These are phyloP conservation scores for Odontamblyopus lacepedii DNA, from an alignment of 2,797 vertebrate species.

Conservation along the genomic window DNA sequence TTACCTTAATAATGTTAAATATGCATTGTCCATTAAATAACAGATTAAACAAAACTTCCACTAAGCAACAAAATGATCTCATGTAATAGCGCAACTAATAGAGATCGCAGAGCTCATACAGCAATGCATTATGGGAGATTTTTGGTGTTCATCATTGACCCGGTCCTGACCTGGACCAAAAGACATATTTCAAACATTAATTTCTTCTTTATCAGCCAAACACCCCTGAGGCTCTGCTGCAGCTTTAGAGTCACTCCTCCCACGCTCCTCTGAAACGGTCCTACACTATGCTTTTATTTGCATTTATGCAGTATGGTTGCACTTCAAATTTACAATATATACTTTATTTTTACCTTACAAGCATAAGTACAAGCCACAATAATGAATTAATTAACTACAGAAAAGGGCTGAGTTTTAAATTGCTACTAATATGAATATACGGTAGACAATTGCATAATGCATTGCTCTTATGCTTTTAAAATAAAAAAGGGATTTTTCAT, in stretches of 20 bases:
- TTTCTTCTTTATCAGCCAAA: not conserved
- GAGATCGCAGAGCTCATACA: not conserved
- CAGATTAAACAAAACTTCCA: not conserved
- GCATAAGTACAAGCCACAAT: too few species aligned
- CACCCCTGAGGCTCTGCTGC: not conserved
- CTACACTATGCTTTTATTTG: not conserved
- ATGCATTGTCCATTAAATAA: too few species aligned
- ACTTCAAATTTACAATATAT: too few species aligned
- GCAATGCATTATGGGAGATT: not conserved
- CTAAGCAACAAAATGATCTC: not conserved
- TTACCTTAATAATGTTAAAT: too few species aligned
- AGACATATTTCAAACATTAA: not conserved
- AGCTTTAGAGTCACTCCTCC: not conserved
- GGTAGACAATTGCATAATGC: too few species aligned
- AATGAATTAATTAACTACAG: too few species aligned
- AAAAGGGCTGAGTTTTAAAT: too few species aligned
- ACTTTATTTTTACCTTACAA: not conserved
- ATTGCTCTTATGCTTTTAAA: too few species aligned
- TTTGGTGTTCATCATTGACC: conserved; percentile 3
- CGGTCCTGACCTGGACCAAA: not conserved
- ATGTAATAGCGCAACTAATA: not conserved
- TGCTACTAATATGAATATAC: too few species aligned
- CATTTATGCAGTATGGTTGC: not conserved
- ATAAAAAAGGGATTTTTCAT: too few species aligned
- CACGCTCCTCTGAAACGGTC: not conserved